Base-by-base conservation (phyloP, 1,140 invertebrate species). In the Coptotermes formosanus region DNA sequence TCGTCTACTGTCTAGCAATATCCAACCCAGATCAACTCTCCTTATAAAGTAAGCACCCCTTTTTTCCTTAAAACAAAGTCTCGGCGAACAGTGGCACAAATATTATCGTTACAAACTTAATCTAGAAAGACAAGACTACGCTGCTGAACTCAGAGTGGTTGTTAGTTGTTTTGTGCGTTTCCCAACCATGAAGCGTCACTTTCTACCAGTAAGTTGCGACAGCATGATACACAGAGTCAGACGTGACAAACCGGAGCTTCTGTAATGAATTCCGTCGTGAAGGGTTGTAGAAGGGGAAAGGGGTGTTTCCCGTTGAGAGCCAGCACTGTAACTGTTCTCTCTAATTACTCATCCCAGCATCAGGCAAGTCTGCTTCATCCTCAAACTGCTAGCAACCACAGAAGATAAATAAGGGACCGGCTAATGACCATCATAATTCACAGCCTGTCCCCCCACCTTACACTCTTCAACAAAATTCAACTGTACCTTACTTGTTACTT, bases 371-470 rank as follows among this genome's bases (percentile, higher is more conserved):
- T 75, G 14, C 64, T n/a, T 11, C 64, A 75, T 75, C 16, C 64
- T 30, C 25, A 30, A n/a, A 8, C 64, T 25, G n/a, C 64, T 75
- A 75, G n/a, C 64, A 30, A 75, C 64, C 64, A 2, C 64, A 75
- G 64, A 75, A 75, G 64, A 75, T 30, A 75, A 75, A 75, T 30
- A 75, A 25, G 64, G 14, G 64, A 75, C 64, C 64, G 7, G 25
- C 30, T 75, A 75, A 75, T 75, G 64, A n/a, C 64, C 64, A 75
- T n/a, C 64, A 75, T 75, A 75, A 75, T 75, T 75, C 30, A 75
- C 64, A 75, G n/a, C 64, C 25, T 75, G n/a, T 75, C 64, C 64
- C 14, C 64, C 64, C 59, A 6, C 6, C 25, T 21, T 55, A 55
- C 0, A 55, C 52, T 12, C 64, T 75, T 11, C n/a, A 75, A 75